These are phyloP conservation scores for Labroides dimidiatus DNA, from an alignment of 2,797 vertebrate genomes.

Conservation along the genomic window DNA sequence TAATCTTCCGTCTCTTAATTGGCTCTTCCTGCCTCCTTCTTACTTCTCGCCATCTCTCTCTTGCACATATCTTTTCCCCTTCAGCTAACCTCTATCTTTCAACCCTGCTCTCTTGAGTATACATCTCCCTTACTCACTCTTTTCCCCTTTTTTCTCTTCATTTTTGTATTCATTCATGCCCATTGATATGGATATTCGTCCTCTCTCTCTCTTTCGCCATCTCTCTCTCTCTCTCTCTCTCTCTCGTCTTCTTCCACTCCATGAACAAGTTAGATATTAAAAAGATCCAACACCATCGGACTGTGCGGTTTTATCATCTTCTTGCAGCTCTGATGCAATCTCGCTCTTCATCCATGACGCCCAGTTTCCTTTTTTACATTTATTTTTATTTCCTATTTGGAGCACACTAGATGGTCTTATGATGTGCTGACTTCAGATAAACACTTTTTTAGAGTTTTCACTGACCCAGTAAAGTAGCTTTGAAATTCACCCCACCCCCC, in stretches of 20 bases:
- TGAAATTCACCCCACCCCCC: slow-evolving; percentile 58
- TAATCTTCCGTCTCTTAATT: slow-evolving; percentile 22
- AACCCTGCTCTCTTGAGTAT: slow-evolving; percentile 3
- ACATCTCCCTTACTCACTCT: slow-evolving; percentile 23
- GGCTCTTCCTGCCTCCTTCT: slow-evolving; percentile 14
- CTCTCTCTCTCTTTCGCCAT: neutral
- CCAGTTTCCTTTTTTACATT: slow-evolving; percentile 20
- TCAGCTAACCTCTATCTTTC: slow-evolving; percentile 33
- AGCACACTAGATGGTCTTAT: slow-evolving; percentile 50
- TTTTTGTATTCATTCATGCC: slow-evolving; percentile 38
- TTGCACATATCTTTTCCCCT: slow-evolving; percentile 14
- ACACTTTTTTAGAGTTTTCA: slow-evolving; percentile 63
- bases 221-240: neutral
- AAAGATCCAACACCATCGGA: slow-evolving; percentile 28
- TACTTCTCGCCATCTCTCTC: slow-evolving; percentile 4
- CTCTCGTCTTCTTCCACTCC: slow-evolving; percentile 5
- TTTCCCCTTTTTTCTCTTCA: slow-evolving; percentile 16
- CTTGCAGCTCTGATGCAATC: slow-evolving; percentile 54
- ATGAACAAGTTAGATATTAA: slow-evolving; percentile 50
- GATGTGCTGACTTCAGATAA: slow-evolving; percentile 63
- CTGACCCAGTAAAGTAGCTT: slow-evolving; percentile 74
- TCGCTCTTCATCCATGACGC: slow-evolving; percentile 32
- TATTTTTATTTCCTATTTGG: slow-evolving; percentile 22
- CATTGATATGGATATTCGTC: slow-evolving; percentile 39
- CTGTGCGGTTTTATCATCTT: slow-evolving; percentile 44